Conservation (phyloP, 2,888 invertebrate species). For the Parnassius glacialis region DNA sequence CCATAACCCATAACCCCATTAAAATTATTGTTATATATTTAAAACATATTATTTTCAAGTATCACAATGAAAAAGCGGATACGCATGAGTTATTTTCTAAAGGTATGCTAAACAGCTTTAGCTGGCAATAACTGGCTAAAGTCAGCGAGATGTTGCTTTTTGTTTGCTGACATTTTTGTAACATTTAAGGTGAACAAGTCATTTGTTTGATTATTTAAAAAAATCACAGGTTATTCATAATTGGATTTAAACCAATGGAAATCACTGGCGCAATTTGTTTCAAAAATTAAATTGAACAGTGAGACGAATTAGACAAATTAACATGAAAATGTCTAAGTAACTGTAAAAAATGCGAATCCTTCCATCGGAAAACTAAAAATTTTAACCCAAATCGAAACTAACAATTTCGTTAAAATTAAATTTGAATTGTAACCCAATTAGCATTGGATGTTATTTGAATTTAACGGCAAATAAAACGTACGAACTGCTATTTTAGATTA, state of each 20-base stretch:
- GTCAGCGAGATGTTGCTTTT: too few relatives aligned
- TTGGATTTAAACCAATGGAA: constrained; percentile 52
- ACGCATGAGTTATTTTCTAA: too few relatives aligned
- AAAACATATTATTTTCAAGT: too few relatives aligned
- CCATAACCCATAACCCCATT: too few relatives aligned
- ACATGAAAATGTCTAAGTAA: constrained; percentile 73
- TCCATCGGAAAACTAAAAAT: constrained; percentile 59
- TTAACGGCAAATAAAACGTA: background rate
- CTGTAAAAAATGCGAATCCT: constrained; percentile 76
- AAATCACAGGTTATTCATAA: constrained; percentile 26
- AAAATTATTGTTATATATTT: too few relatives aligned
- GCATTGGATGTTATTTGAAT: constrained; percentile 30
- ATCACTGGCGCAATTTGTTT: constrained; percentile 61
- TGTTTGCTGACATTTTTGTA: too few relatives aligned
- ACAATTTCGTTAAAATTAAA: constrained; percentile 36
- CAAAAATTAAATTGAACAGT: constrained; percentile 65
- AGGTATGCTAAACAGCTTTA: too few relatives aligned
- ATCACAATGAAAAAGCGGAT: too few relatives aligned
- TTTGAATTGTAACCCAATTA: constrained; percentile 37
- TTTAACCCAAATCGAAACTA: constrained; percentile 39
- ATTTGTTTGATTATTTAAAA: constrained; percentile 21
- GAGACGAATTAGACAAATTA: constrained; percentile 76
- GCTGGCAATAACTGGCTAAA: too few relatives aligned
- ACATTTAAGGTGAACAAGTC: too few relatives aligned
- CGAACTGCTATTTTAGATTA: too few relatives aligned